These are phyloP conservation scores for Tinea trinotella DNA, from an alignment of 2,888 invertebrate species.

Conservation along the genomic window DNA sequence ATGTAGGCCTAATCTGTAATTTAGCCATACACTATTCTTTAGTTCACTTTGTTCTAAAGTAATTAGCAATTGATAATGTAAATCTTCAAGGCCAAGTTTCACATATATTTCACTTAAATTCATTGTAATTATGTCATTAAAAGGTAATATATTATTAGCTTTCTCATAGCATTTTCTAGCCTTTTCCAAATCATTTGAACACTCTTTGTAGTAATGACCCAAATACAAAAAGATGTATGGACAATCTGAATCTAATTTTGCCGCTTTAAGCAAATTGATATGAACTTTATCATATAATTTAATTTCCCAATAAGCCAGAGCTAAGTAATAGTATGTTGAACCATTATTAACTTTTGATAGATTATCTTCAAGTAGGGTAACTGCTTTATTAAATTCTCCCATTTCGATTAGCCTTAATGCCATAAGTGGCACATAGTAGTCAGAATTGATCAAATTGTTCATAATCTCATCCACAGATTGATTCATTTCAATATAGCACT, in stretches of 20 bases:
- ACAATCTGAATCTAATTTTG: conserved; percentile 81
- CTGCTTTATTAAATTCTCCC: conserved; percentile 66
- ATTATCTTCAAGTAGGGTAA: conserved; percentile 60
- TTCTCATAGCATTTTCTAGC: conserved; percentile 89
- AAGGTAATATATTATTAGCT: conserved; percentile 80
- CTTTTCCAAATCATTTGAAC: conserved; percentile 76
- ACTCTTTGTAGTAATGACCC: conserved; percentile 80
- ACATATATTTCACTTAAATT: conserved; percentile 84
- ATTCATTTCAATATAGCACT: conserved; percentile 49
- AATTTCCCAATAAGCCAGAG: conserved; percentile 73
- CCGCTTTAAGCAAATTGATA: conserved; percentile 77
- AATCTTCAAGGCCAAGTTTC: conserved; percentile 76
- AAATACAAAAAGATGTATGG: conserved; percentile 81
- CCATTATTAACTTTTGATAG: conserved; percentile 39
- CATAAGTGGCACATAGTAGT: conserved; percentile 51
- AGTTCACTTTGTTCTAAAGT: conserved; percentile 56
- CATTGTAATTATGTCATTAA: conserved; percentile 77
- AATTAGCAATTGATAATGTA: conserved; percentile 74
- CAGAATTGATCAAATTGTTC: conserved; percentile 37
- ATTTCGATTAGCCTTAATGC: conserved; percentile 64
- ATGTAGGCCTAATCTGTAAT: conserved; percentile 87
- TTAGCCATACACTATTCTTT: conserved; percentile 79
- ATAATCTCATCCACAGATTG: conserved; percentile 38
- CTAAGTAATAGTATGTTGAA: conserved; percentile 72
- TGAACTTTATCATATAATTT: conserved; percentile 74